Evolutionary conservation across 2,797 vertebrate genomes (phyloP), one percentile per base, ranked within the genome.

Genomic region (Manis crassicaudata): DNA sequence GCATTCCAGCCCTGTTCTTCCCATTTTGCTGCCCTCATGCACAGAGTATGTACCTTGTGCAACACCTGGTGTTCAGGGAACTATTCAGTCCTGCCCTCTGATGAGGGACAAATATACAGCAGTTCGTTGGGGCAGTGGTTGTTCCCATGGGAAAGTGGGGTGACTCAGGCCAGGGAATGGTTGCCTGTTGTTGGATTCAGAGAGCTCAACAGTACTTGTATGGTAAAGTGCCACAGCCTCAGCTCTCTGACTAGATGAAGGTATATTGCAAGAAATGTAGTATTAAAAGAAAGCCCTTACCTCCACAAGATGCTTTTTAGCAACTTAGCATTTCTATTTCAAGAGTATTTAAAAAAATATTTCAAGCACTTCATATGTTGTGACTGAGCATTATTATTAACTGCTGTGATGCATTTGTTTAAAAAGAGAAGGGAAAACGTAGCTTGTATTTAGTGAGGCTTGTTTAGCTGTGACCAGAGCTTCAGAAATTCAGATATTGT

Each of bases 281-380:
- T 54, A 92, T 84, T 91, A 90, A 94, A 93, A 93, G 92, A 92
- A 62, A 63, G 58, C 43, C 62, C 17, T 43, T 80, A 95, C 90
- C 95, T 96, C 97, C 97, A 70, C 46, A 80, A 93, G 80, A 96
- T 95, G 65, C 89, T 96, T 75, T 95, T 97, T 94, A 92, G 70
- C 85, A 95, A 84, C 40, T 73, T 80, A 75, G 89, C 29, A 0
- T 91, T 94, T 95, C 88, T 90, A 40, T 92, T 96, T 91, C 95
- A 90, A 88, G 75, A 62, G n/a, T 81, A 95, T 96, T 93, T 12
- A 92, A 92, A 96, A 88, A 89, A 90, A 43, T 82, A 5, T 96
- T 94, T 93, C 17, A 0, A 0, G 3, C 73, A 43, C 91, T 97
- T 96, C n/a, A 21, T 89, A 62, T 12, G 3, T 75, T 92, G 60